These are phyloP conservation scores for Plectropomus leopardus DNA, from an alignment of 2,113 vertebrate species.

Conservation along the genomic window DNA sequence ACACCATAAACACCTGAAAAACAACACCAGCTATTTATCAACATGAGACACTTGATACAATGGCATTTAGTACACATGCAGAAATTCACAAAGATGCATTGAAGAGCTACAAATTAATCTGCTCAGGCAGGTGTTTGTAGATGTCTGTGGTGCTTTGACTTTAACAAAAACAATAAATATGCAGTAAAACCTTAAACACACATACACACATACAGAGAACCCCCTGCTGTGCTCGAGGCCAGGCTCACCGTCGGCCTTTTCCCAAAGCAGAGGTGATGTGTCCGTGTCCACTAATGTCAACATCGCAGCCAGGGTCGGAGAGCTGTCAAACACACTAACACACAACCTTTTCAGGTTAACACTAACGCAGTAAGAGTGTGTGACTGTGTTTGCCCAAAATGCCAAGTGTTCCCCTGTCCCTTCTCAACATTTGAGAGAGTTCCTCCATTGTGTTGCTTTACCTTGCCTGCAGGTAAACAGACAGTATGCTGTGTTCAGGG, in stretches of 20 bases:
- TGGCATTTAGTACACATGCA: not conserved
- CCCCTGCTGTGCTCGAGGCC: conserved; percentile 61
- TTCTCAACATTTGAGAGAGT: conserved; percentile 28
- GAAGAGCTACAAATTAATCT: not conserved
- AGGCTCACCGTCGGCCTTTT: conserved; percentile 65
- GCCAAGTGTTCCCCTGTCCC: conserved; percentile 61
- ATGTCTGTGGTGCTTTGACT: not conserved
- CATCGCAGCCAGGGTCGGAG: conserved; percentile 58
- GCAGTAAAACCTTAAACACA: conserved; percentile 10
- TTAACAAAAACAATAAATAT: conserved; percentile 25
- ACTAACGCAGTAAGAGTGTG: conserved; percentile 61
- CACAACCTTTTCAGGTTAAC: conserved; percentile 76
- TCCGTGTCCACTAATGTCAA: conserved; percentile 76
- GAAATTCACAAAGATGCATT: not conserved
- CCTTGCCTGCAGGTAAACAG: conserved; percentile 32
- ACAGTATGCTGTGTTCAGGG: conserved; percentile 11
- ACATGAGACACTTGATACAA: not conserved
- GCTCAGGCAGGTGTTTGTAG: not conserved
- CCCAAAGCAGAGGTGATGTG: conserved; percentile 80
- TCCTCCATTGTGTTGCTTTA: conserved; percentile 31
- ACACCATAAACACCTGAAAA: not conserved
- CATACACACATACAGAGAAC: conserved; percentile 20
- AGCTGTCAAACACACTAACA: conserved; percentile 77
- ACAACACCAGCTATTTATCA: not conserved
- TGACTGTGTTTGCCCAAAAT: conserved; percentile 70